Base-by-base conservation (phyloP, 2,113 vertebrate genomes). In the Gila orcuttii region DNA sequence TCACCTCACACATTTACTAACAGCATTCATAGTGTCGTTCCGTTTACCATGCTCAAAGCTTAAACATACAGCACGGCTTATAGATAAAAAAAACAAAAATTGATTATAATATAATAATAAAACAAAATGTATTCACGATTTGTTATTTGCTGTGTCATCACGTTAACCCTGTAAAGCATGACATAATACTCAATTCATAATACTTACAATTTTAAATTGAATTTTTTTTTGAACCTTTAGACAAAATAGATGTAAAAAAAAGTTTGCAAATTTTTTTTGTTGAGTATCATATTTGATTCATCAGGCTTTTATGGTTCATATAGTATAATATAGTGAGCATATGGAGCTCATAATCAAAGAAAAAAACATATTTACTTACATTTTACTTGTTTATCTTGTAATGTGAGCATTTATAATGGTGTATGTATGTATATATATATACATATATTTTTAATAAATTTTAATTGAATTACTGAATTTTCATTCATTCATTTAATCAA, bases 1-100 rank as follows among this genome's bases (percentile, higher is more conserved):
- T 87, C 85, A 87, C 69, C 50, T 80, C 60, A 77, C 82, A 62
- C 83, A 74, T 73, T 85, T 50, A 68, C n/a, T 19, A 31, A 66
- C 2, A 1, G 15, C n/a, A 28, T 42, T 62, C n/a, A 31, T 23
- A 2, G 7, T 33, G 21, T 4, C 3, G 8, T 42, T 50, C 77
- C 8, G 1, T 55, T 77, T 36, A 36, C 45, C n/a, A 55, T 4
- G 6, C 11, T 79, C 77, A 25, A 23, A 39, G n/a, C n/a, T 81
- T 47, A 66, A 13, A 62, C 52, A 86, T 57, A 64, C 42, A 39
- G 68, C 55, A 84, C 36, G 31, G 39, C 36, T 33, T 12, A 31
- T 39, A 2, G n/a, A 19, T 4, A 4, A 36, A 36, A 36, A 36
- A 3, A 36, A 36, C n/a, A 17, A 28, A 28, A 69, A 59, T 42